These are phyloP conservation scores for Drosophila nasuta DNA, from an alignment of 1,140 invertebrate species.

Conservation along the genomic window DNA sequence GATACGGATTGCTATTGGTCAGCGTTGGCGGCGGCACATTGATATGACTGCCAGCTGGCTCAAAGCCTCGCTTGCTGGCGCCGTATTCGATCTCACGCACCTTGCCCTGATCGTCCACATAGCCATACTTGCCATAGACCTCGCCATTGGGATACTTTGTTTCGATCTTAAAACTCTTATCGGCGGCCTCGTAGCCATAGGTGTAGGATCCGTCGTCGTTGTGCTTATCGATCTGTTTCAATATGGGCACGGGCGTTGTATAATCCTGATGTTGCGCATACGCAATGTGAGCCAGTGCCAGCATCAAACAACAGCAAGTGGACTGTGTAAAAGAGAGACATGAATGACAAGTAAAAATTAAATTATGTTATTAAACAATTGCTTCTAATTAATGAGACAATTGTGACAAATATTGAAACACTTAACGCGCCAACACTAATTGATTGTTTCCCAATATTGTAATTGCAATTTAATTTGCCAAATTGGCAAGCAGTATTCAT, in stretches of 20 bases:
- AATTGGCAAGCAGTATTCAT: constrained; percentile 12
- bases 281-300: constrained; percentile 56
- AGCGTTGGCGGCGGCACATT: constrained; percentile 91
- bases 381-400: constrained; percentile 5
- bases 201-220: constrained; percentile 95
- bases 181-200: constrained; percentile 94
- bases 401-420: constrained; percentile 1
- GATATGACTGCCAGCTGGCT: constrained; percentile 91
- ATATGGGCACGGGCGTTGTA: constrained; percentile 91
- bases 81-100: constrained; percentile 94
- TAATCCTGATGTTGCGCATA: constrained; percentile 78
- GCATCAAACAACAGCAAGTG: constrained; percentile 15
- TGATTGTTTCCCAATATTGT: constrained; percentile 12
- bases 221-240: constrained; percentile 94
- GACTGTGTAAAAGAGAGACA: constrained; percentile 4
- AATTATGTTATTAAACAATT: constrained; percentile 3
- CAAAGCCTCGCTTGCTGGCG: constrained; percentile 94
- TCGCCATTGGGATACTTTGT: constrained; percentile 93
- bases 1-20: constrained; percentile 85
- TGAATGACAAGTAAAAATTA: not conserved
- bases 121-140: constrained; percentile 89
- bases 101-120: constrained; percentile 91
- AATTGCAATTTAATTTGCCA: constrained; percentile 7
- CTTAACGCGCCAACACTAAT: not conserved
- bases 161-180: constrained; percentile 97